Evolutionary conservation across 2,888 invertebrate genomes (phyloP), one percentile per base, ranked within the genome.

Genomic region (Eudemis profundana): DNA sequence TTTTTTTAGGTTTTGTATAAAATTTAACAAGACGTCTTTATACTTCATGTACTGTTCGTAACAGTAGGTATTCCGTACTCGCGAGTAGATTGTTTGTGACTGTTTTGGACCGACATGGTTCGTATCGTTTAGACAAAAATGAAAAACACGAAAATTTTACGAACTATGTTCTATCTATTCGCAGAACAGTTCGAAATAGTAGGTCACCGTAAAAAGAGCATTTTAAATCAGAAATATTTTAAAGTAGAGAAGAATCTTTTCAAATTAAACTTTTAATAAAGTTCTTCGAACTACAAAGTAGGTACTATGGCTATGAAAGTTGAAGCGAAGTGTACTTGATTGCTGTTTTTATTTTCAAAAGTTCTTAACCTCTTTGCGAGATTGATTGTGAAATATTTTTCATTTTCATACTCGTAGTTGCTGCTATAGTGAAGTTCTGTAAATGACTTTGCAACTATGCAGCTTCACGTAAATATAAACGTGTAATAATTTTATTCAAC

Each of bases 221-320:
- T 47, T 47, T 59, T 29, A 60, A 60, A 53, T 46, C 10, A 53
- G 29, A 60, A 60, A 47, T 29, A 65, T 53, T 51, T 53, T 38
- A 59, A 60, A 53, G 46, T 40, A 47, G 21, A 3, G 27, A 65
- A 60, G 53, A 65, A 60, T 60, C 59, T 65, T 65, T 65, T 65
- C 38, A 65, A 65, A 65, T 65, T 60, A 60, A 59, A 65, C 59
- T 65, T 62, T 60, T 60, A 65, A 65, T 65, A 53, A 60, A 65
- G 38, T 65, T 60, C 51, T 27, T 19, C 15, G 53, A 60, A 53
- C 65, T 60, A 53, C 46, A 29, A 38, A 49, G 49, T 40, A 65
- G 46, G 59, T 60, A 47, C 60, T 46, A 53, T 53, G 65, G 60
- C 59, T 60, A 40, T 65, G 64, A 53, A 65, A 65, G 65, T 65